Conservation (phyloP, 2,797 vertebrate genomes). For the Melanogrammus aeglefinus region DNA sequence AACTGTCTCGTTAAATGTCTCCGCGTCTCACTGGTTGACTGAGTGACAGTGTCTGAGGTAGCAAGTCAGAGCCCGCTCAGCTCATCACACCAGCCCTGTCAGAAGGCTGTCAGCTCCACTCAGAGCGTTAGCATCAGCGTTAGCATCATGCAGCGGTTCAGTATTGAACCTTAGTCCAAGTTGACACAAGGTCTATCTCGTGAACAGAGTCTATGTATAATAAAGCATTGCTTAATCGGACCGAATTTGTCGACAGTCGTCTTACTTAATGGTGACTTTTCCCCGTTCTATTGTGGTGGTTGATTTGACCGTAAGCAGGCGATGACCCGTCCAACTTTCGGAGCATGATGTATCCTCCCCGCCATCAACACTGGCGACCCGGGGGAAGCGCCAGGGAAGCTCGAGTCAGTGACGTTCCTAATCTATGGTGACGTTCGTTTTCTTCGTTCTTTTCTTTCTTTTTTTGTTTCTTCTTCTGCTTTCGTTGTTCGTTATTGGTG, state of each 20-base stretch:
- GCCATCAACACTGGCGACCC: not conserved
- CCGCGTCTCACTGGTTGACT: too few relatives aligned
- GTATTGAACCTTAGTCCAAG: too few relatives aligned
- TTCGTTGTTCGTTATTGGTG: too few relatives aligned
- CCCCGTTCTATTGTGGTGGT: not conserved
- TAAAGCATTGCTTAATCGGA: not conserved
- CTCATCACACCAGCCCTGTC: not conserved
- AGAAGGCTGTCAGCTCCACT: too few relatives aligned
- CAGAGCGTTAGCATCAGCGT: not conserved
- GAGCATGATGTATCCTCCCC: not conserved
- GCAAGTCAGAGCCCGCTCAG: not conserved
- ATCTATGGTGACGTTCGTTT: too few relatives aligned
- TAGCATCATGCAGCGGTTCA: not conserved
- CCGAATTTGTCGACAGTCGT: not conserved
- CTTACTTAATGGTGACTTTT: not conserved
- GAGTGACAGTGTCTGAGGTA: not conserved
- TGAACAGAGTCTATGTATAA: not conserved
- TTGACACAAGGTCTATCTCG: not conserved
- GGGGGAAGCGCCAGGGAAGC: not conserved
- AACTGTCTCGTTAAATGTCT: too few relatives aligned
- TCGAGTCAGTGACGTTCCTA: too few relatives aligned
- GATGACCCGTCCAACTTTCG: not conserved
- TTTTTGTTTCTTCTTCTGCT: too few relatives aligned
- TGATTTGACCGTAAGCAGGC: not conserved
- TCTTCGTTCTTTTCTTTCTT: too few relatives aligned